phyloP scores from a whole-genome alignment of 1,140 invertebrate species.

The Euura lappo region DNA sequence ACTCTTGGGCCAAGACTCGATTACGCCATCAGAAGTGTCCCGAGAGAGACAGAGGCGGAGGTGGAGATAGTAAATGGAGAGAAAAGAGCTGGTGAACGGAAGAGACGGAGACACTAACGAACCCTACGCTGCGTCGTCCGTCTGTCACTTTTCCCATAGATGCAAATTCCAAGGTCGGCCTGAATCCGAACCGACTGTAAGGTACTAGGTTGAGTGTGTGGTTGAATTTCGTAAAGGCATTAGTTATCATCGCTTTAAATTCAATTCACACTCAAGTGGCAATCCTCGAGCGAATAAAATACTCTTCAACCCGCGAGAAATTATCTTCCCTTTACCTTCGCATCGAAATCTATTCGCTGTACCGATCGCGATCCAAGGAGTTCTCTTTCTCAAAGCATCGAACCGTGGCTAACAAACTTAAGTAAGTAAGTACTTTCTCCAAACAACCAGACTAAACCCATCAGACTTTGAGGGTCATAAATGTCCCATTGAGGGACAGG shows the following conservation, averaged over 20 bases:
- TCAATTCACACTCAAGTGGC: neutral
- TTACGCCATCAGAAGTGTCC: slow-evolving; percentile 5
- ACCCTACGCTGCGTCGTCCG: neutral
- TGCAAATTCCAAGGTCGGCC: neutral
- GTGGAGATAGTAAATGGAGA: neutral
- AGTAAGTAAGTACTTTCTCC: too few relatives aligned
- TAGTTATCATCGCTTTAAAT: neutral
- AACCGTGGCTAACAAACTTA: too few relatives aligned
- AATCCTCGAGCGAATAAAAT: neutral
- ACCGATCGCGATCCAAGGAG: too few relatives aligned
- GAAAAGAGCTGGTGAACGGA: neutral
- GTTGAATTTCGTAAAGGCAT: neutral
- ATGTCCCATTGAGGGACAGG: too few relatives aligned
- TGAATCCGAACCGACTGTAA: neutral
- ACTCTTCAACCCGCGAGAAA: neutral
- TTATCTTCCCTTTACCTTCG: neutral
- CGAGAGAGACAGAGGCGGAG: neutral
- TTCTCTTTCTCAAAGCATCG: too few relatives aligned
- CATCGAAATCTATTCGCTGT: too few relatives aligned
- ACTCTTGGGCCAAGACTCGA: neutral
- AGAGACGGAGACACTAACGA: neutral
- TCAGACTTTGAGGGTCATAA: too few relatives aligned
- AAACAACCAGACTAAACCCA: too few relatives aligned
- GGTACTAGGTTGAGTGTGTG: neutral
- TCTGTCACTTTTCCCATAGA: neutral